phyloP scores from a whole-genome alignment of 2,797 vertebrate species.

The Okamejei kenojei region DNA sequence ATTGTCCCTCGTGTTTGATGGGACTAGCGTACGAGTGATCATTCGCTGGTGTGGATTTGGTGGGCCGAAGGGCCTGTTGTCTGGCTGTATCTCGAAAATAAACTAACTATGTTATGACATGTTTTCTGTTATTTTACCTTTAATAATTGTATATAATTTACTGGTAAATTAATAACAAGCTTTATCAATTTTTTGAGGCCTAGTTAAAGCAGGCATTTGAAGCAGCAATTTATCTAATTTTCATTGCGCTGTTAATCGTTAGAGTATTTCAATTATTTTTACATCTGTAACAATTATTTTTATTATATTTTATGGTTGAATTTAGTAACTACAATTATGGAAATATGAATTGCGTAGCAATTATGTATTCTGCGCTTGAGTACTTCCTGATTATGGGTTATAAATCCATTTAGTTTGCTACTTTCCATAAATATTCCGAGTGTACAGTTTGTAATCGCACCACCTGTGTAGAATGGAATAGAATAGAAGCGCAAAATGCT shows the following conservation, averaged over 20 bases:
- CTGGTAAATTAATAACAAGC: slow-evolving; percentile 8
- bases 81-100: no score
- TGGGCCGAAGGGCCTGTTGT: no score
- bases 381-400: background rate
- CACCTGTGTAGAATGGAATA: background rate
- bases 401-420: slow-evolving; percentile 1
- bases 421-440: background rate
- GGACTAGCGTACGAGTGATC: no score
- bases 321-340: slow-evolving; percentile 19
- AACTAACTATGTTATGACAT: background rate
- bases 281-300: slow-evolving; percentile 16
- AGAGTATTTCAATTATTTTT: background rate
- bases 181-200: background rate
- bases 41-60: no score
- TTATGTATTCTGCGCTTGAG: background rate
- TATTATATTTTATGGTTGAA: slow-evolving; percentile 7
- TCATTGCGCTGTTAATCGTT: slow-evolving; percentile 25
- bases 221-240: slow-evolving; percentile 16
- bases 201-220: background rate
- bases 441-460: background rate
- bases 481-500: no score
- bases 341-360: background rate
- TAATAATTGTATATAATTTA: slow-evolving; percentile 18
- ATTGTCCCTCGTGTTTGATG: no score
- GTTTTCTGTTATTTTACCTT: background rate